Conservation (phyloP, 2,113 vertebrate genomes). For the Malurus cyaneus region DNA sequence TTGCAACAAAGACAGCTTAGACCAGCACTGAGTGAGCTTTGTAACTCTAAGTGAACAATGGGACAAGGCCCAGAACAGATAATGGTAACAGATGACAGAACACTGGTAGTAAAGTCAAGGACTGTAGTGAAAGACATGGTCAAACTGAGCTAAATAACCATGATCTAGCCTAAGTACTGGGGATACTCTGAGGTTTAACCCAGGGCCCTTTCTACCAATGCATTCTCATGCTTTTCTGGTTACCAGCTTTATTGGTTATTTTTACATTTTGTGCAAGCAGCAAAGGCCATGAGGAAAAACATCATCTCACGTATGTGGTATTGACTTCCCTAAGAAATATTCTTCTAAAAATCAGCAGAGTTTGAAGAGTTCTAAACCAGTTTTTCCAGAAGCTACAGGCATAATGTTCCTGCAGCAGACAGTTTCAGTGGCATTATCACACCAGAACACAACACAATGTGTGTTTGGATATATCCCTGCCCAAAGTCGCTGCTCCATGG, state of each 20-base stretch:
- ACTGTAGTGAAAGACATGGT: background rate
- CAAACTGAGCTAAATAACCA: background rate
- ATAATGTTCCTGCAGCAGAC: accelerated
- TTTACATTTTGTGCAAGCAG: background rate
- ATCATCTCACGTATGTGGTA: background rate
- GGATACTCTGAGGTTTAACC: background rate
- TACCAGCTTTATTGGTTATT: background rate
- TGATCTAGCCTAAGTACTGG: background rate
- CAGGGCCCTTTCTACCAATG: background rate
- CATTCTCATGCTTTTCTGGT: background rate
- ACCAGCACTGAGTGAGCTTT: background rate
- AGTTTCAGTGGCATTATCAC: background rate
- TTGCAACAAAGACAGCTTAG: background rate
- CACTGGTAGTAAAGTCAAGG: background rate
- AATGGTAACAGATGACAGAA: background rate
- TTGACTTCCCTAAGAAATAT: background rate
- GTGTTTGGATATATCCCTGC: background rate
- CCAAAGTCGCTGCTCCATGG: background rate
- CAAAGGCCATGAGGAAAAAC: background rate
- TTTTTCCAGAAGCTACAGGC: background rate
- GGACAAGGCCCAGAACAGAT: background rate
- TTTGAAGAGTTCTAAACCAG: background rate
- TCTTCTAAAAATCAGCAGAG: background rate
- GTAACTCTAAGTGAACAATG: background rate
- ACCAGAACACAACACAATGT: background rate